A percentile compares a stretch with the other conserved stretches of the same genome.
These are phyloP conservation scores for Ridgeia piscesae DNA, from an alignment of 1,140 invertebrate genomes.

Conservation along the genomic window DNA sequence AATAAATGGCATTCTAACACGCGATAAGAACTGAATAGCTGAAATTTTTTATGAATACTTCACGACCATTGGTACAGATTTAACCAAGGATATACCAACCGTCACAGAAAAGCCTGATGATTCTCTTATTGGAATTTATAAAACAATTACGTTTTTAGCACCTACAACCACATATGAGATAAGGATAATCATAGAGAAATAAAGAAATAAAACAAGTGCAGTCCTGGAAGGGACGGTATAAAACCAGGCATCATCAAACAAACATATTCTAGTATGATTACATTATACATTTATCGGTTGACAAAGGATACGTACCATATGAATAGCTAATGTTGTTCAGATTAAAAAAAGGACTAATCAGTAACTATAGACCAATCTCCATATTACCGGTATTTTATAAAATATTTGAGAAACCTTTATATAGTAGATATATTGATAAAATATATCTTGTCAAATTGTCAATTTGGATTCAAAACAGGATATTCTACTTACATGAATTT, in stretches of 20 bases:
- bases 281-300: conserved; percentile 10
- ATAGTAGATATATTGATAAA: not conserved
- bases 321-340: not conserved
- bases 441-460: not conserved
- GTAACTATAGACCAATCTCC: not conserved
- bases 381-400: not conserved
- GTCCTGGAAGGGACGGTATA: not conserved
- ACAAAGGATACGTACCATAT: conserved; percentile 11
- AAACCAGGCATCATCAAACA: conserved; percentile 15
- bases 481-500: not conserved
- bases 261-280: not conserved
- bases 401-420: not conserved
- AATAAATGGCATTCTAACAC: conserved; percentile 7
- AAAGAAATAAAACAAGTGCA: not conserved
- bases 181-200: conserved; percentile 9
- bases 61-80: not conserved
- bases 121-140: conserved; percentile 17
- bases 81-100: not conserved
- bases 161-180: conserved; percentile 15
- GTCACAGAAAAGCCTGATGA: conserved; percentile 13
- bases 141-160: not conserved
- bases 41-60: not conserved
- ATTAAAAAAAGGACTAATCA: not conserved
- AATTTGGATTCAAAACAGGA: not conserved
- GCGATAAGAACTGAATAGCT: not conserved